A percentile compares a stretch with the other conserved stretches of the same genome.
phyloP scores from a whole-genome alignment of 2,113 vertebrate genomes.

The Dromiciops gliroides region DNA sequence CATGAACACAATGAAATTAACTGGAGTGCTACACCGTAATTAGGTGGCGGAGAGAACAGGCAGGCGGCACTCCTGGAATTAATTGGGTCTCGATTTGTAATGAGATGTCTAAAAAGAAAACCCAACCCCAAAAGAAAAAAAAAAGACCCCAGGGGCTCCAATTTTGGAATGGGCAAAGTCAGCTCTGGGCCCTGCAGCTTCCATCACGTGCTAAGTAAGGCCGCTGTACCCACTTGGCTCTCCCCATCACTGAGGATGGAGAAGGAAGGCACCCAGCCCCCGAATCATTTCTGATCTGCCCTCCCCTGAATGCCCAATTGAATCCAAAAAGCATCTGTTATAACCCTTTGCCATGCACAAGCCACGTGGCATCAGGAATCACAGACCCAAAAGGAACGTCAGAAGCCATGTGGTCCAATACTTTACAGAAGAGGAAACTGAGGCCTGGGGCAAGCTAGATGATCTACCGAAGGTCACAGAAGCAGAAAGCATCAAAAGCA shows the following conservation, averaged over 20 bases:
- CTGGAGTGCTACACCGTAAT: constrained; percentile 22
- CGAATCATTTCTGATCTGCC: background rate
- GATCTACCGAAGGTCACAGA: background rate
- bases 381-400: background rate
- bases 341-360: background rate
- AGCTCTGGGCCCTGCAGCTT: background rate
- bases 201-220: background rate
- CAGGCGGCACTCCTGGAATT: constrained; percentile 23
- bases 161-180: background rate
- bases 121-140: background rate
- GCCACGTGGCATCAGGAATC: too few relatives aligned
- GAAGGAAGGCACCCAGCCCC: background rate
- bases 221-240: background rate
- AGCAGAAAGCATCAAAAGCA: background rate
- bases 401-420: background rate
- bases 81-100: constrained; percentile 40
- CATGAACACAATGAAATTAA: constrained; percentile 36
- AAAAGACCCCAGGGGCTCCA: background rate
- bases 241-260: background rate
- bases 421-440: background rate
- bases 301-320: constrained; percentile 60
- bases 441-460: background rate
- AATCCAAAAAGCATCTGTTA: constrained; percentile 63
- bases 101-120: background rate
- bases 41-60: constrained; percentile 29